Conservation (phyloP, 64 coral and sea anemone species). For the Anthopleura sola region DNA sequence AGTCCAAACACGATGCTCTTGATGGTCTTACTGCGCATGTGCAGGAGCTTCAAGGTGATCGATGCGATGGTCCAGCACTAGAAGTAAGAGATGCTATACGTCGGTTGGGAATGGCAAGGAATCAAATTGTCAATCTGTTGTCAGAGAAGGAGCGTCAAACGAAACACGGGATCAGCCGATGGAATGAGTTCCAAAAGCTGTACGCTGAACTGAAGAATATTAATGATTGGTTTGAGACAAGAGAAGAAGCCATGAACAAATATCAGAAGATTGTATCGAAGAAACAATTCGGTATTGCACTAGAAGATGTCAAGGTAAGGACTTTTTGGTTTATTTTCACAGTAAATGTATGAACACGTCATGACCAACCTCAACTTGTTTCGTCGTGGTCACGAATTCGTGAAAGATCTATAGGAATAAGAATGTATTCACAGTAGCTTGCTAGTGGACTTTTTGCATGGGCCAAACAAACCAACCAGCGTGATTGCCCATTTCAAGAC, state of each 20-base stretch:
- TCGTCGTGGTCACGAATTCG: too few relatives aligned
- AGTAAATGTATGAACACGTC: too few relatives aligned
- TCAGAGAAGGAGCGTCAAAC: conserved; percentile 66
- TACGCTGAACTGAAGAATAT: conserved; percentile 70
- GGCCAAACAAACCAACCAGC: too few relatives aligned
- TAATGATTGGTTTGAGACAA: conserved; percentile 75
- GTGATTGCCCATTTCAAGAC: too few relatives aligned
- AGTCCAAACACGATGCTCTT: conserved; percentile 20
- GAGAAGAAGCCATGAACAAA: conserved; percentile 59
- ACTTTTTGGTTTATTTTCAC: neutral
- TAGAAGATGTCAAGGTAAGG: conserved; percentile 87
- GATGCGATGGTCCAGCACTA: conserved; percentile 10
- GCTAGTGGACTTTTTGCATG: too few relatives aligned
- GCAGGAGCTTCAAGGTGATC: conserved; percentile 30
- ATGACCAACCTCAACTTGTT: too few relatives aligned
- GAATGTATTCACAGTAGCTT: too few relatives aligned
- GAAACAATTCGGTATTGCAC: conserved; percentile 73
- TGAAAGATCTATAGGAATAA: too few relatives aligned
- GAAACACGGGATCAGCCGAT: conserved; percentile 59
- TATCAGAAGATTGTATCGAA: conserved; percentile 84
- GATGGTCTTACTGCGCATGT: conserved; percentile 42
- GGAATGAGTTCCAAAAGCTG: conserved; percentile 76
- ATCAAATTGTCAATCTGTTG: conserved; percentile 38
- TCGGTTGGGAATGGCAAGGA: conserved; percentile 24
- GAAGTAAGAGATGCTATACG: conserved; percentile 38